Evolutionary conservation across 2,113 vertebrate species (phyloP), one percentile per base, ranked within the genome.

Genomic region (Miniopterus natalensis): DNA sequence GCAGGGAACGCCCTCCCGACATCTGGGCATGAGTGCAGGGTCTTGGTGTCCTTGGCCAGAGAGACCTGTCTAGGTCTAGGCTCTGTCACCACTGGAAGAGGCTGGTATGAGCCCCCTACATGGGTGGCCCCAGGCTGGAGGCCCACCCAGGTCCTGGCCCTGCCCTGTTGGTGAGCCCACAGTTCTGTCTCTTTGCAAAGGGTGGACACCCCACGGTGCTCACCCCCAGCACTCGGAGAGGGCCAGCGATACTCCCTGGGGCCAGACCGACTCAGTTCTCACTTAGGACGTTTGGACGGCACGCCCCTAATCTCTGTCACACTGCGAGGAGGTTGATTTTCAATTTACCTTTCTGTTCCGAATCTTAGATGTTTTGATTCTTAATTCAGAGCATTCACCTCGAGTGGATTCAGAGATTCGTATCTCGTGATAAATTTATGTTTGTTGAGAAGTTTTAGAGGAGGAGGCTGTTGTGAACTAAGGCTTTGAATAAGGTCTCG

Each of bases 341-440:
- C 92, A 96, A 71, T 95, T 94, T 95, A 73, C 65, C 59, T 31
- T 89, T 84, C 96, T 93, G 71, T 95, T 95, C 80, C 23, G 51
- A 68, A 51, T 85, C 92, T 78, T 83, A 47, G 75, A 78, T 90
- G 71, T 93, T 92, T 97, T 70, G 71, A 77, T 92, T 93, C 75
- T 95, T 93, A 78, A 95, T 96, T 90, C 94, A 57, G 93, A 90
- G 29, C 79, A 89, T 96, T 96, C 95, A 93, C 97, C 81, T 95
- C 18, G 4, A 95, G 59, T 88, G 73, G 92, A 73, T 88, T 93
- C 71, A 77, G 77, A 81, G 87, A 90, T 88, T 95, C 71, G 47
- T 23, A 90, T 78, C 59, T 1, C 4, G 84, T 79, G 71, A 90
- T 90, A 66, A 70, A 87, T 90, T 87, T 51, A 36, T 83, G 87